Conservation (phyloP, 2,797 vertebrate genomes). For the Clarias platycephalus region DNA sequence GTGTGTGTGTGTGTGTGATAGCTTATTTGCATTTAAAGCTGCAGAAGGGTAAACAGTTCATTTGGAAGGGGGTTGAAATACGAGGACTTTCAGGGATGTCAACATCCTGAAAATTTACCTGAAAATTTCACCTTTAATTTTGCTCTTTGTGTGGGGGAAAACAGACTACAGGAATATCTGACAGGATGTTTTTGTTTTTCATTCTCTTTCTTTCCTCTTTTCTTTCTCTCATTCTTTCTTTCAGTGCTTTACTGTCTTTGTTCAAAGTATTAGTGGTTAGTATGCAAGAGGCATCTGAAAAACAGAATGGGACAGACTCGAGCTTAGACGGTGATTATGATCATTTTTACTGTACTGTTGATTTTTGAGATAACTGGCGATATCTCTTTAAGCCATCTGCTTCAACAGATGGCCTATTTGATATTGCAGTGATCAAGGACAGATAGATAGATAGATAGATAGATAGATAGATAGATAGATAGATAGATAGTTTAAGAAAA, state of each 20-base stretch:
- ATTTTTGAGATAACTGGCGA: constrained; percentile 60
- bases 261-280: neutral
- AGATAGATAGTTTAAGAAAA: too few species aligned
- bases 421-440: constrained; percentile 45
- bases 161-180: neutral
- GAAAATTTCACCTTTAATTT: neutral
- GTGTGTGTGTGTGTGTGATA: too few species aligned
- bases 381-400: constrained; percentile 67
- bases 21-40: too few species aligned
- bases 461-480: neutral
- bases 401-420: constrained; percentile 54
- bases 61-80: too few species aligned
- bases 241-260: neutral
- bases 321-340: neutral
- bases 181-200: neutral
- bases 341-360: constrained; percentile 16
- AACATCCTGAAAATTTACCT: neutral
- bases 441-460: constrained; percentile 21
- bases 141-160: neutral
- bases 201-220: neutral
- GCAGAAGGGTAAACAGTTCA: too few species aligned
- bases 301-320: neutral
- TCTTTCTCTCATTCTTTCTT: too few species aligned
- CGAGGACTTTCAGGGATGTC: too few species aligned
- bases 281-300: constrained; percentile 7